Percentiles rank a stretch among this genome's conserved stretches.
phyloP scores from a whole-genome alignment of 2,113 vertebrate species.

The Balaenoptera acutorostrata region DNA sequence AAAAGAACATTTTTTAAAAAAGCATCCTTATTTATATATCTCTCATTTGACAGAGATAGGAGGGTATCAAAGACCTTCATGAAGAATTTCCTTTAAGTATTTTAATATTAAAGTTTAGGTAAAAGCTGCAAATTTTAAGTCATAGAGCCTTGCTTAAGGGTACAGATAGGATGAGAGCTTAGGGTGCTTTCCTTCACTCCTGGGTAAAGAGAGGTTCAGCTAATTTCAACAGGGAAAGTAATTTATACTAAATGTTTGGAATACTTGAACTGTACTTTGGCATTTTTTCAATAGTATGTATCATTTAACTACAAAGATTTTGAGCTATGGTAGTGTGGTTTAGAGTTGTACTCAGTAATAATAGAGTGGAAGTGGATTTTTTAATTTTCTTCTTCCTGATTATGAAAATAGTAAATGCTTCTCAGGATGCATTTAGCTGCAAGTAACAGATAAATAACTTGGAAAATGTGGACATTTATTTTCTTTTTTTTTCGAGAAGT shows the following conservation, averaged over 20 bases:
- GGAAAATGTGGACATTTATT: not conserved
- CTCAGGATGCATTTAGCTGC: not conserved
- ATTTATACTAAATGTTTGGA: not conserved
- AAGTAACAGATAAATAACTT: not conserved
- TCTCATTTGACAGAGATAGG: constrained; percentile 84
- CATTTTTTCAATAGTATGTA: not conserved
- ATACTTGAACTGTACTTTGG: not conserved
- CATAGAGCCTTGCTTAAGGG: not conserved
- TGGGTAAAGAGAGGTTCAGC: not conserved
- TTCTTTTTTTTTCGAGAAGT: not conserved
- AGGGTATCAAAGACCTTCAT: constrained; percentile 90
- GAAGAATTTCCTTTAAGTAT: constrained; percentile 88
- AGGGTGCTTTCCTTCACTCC: not conserved
- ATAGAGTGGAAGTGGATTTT: not conserved
- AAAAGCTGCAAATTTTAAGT: constrained; percentile 91
- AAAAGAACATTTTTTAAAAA: not conserved
- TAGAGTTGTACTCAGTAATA: not conserved
- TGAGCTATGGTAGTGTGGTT: not conserved
- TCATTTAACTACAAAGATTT: not conserved
- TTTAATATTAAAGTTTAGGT: constrained; percentile 90
- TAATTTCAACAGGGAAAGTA: not conserved
- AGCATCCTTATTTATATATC: not conserved
- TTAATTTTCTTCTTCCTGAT: not conserved
- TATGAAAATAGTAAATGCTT: not conserved
- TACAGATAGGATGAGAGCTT: not conserved